These are phyloP conservation scores for Shinisaurus crocodilurus DNA, from an alignment of 2,113 vertebrate genomes.

Conservation along the genomic window DNA sequence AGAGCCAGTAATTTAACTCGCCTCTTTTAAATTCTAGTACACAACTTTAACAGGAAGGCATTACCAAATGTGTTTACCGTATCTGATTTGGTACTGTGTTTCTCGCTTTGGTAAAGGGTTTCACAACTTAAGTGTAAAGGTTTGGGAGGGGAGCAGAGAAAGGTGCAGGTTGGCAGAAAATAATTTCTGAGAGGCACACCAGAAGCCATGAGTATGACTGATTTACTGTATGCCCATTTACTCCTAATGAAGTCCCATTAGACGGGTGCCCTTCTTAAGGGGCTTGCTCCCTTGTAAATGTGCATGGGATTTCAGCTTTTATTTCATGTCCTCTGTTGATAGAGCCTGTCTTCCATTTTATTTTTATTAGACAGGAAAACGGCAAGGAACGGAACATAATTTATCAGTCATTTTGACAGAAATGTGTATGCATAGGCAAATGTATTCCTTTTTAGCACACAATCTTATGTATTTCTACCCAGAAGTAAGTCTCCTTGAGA, in stretches of 20 bases:
- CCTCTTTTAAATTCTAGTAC: background rate
- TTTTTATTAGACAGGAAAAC: background rate
- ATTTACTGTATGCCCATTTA: too few species aligned
- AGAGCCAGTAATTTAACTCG: background rate
- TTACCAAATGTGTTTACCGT: constrained; percentile 3
- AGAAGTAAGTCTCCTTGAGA: too few species aligned
- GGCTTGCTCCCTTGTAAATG: background rate
- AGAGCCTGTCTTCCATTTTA: background rate
- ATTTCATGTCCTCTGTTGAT: background rate
- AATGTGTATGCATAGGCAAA: background rate
- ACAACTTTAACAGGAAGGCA: constrained; percentile 4
- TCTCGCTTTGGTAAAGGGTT: constrained; percentile 3
- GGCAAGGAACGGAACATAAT: background rate
- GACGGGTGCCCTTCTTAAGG: too few species aligned
- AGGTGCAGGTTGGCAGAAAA: background rate
- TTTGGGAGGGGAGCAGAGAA: background rate
- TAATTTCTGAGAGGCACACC: background rate
- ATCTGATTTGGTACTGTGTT: constrained; percentile 1
- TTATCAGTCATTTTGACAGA: background rate
- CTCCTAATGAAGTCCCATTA: background rate
- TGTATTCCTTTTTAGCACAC: background rate
- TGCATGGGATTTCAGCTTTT: background rate
- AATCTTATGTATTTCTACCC: too few species aligned
- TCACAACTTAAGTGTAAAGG: constrained; percentile 10
- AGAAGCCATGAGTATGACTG: background rate